Evolutionary conservation across 53 echinoderm and acorn worm species (phyloP).

Genomic region (Hippasteria phrygiana): DNA sequence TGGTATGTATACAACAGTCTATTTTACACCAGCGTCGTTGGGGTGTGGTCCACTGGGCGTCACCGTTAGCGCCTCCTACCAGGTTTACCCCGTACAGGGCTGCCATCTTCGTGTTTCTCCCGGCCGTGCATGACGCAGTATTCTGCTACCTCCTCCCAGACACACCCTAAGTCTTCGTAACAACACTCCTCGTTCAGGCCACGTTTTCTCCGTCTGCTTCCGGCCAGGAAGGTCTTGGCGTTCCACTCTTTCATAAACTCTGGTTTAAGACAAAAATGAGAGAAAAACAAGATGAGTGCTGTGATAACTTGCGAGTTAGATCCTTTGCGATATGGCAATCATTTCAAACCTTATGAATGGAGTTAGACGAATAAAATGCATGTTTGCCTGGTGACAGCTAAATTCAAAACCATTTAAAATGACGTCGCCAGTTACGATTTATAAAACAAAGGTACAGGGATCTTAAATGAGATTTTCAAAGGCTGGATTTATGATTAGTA

Average conservation of each 20-base stretch:
- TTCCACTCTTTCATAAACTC: slow-evolving; percentile 38
- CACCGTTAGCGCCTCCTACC: slow-evolving; percentile 6
- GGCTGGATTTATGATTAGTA: too few species aligned
- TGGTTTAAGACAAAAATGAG: background rate
- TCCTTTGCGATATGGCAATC: too few species aligned
- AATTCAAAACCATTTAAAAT: too few species aligned
- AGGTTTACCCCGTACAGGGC: background rate
- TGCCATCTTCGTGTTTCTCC: slow-evolving; percentile 32
- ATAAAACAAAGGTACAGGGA: too few species aligned
- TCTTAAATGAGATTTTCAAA: too few species aligned
- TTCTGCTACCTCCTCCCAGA: slow-evolving; percentile 66
- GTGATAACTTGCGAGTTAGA: too few species aligned
- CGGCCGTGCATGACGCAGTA: slow-evolving; percentile 60
- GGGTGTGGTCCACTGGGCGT: background rate
- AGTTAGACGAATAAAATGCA: too few species aligned
- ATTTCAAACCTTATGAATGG: too few species aligned
- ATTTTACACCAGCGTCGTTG: slow-evolving; percentile 1
- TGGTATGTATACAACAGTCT: slow-evolving; percentile 18
- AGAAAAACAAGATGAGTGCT: background rate
- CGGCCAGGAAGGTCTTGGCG: slow-evolving; percentile 56
- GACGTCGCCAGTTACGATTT: too few species aligned
- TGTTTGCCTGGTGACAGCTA: too few species aligned
- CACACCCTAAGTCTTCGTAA: slow-evolving; percentile 49
- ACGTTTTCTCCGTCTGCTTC: slow-evolving; percentile 43
- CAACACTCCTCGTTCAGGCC: slow-evolving; percentile 67